Evolutionary conservation across 2,797 vertebrate genomes (phyloP).

Genomic region (Sparus aurata): DNA sequence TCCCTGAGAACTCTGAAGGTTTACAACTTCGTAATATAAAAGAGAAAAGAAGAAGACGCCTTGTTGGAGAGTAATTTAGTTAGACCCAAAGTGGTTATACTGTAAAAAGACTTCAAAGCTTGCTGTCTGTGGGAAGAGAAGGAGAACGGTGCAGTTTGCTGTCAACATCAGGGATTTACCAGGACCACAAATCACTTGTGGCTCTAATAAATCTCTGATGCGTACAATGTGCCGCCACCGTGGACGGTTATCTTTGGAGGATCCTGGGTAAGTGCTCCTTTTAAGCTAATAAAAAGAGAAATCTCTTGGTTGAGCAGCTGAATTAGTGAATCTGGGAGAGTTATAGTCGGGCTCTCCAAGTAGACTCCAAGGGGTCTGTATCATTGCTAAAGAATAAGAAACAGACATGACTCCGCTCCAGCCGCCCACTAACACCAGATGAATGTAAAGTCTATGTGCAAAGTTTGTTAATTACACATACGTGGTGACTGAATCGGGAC

Average conservation of each 20-base stretch:
- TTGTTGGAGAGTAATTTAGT: constrained; percentile 41
- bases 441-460: constrained; percentile 10
- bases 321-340: constrained; percentile 20
- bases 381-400: constrained; percentile 24
- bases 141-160: constrained; percentile 24
- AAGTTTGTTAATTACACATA: constrained; percentile 33
- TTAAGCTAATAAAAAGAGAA: constrained; percentile 37
- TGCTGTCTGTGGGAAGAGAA: constrained; percentile 10
- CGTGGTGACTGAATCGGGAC: constrained; percentile 27
- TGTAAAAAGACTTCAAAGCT: constrained; percentile 34
- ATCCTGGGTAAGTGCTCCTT: constrained; percentile 32
- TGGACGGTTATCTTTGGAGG: constrained; percentile 28
- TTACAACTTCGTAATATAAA: constrained; percentile 34
- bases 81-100: constrained; percentile 31
- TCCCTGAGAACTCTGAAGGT: constrained; percentile 5
- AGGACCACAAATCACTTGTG: constrained; percentile 36
- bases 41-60: constrained; percentile 14
- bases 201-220: constrained; percentile 43
- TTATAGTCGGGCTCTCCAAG: constrained; percentile 4
- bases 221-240: constrained; percentile 2
- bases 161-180: constrained; percentile 52
- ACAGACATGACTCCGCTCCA: background rate
- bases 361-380: background rate
- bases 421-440: constrained; percentile 17
- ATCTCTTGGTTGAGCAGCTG: constrained; percentile 13